Conservation (phyloP, 2,888 invertebrate species). For the Elegia similella region DNA sequence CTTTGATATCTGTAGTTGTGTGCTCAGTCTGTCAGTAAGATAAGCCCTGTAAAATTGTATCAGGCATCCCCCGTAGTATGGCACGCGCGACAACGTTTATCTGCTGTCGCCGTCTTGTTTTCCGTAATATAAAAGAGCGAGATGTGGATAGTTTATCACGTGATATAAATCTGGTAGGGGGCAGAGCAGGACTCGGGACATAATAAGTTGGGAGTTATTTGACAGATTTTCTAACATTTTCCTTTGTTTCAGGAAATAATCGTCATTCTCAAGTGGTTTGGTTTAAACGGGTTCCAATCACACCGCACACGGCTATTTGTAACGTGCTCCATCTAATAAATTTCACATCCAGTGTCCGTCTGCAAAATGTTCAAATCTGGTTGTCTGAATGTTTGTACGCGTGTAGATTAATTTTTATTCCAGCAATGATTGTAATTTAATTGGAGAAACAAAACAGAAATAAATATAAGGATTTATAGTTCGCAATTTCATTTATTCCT, state of each 20-base stretch:
- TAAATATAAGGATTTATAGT: slow-evolving; percentile 72
- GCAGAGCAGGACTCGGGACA: no score
- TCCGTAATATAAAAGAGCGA: no score
- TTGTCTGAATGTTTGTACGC: slow-evolving; percentile 60
- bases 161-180: no score
- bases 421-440: slow-evolving; percentile 65
- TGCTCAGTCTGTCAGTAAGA: no score
- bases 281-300: slow-evolving; percentile 49
- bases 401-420: slow-evolving; percentile 63
- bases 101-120: no score
- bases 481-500: slow-evolving; percentile 60
- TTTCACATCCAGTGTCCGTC: slow-evolving; percentile 57
- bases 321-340: slow-evolving; percentile 33
- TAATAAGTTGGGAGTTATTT: no score
- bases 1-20: no score
- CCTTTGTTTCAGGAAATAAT: slow-evolving; percentile 69
- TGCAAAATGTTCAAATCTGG: slow-evolving; percentile 61
- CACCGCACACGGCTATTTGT: slow-evolving; percentile 32
- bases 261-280: slow-evolving; percentile 32
- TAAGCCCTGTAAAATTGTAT: no score
- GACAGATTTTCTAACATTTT: not conserved
- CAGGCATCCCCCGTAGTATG: no score
- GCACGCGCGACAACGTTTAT: no score
- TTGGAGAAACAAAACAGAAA: slow-evolving; percentile 51
- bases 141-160: no score